Evolutionary conservation across 37 sponge, comb jelly and placozoan species (phyloP), one percentile per base, ranked within the genome.

Genomic region (Chondrosia reniformis): DNA sequence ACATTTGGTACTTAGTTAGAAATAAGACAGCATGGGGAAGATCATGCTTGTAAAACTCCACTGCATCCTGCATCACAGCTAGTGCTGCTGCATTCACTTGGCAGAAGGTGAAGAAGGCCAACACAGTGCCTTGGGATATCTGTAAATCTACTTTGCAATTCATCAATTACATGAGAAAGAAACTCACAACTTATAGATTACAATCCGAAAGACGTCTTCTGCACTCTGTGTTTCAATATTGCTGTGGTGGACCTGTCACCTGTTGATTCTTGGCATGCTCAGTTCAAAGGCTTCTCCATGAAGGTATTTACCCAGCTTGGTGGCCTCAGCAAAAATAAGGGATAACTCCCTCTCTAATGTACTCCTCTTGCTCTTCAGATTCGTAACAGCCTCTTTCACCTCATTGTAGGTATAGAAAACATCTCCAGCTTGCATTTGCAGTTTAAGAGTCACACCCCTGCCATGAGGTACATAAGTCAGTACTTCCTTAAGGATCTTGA

Each of bases 131-230:
- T 22, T 28, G 85, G 74, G 38, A 72, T 84, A 28, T 85, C 49
- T 28, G 80, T 58, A 77, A 87, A 89, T 41, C 90, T 79, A 22
- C 45, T 54, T 67, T 89, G 33, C 19, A 80, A 34, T 46, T 89
- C 82, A 61, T 44, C 27, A 19, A 85, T n/a, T 24, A 89, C 41
- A 46, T 85, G 85, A 44, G 80, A 79, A 33, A 89, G 61, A 45
- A 89, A 84, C 58, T 74, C 81, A 64, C n/a, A n/a, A n/a, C n/a
- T 80, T 37, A 28, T 75, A 77, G 33, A 81, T 31, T 25, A 82
- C 72, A 41, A 84, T 75, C 25, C 82, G 15, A 63, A 66, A 88
- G 72, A 83, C 83, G 24, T 84, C 89, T 74, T 88, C 84, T 74
- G 81, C 69, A 54, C 19, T 74, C 25, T 27, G 27, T 27, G 33